These are phyloP conservation scores for Drosophila limbata DNA, from an alignment of 2,888 invertebrate genomes.

Conservation along the genomic window DNA sequence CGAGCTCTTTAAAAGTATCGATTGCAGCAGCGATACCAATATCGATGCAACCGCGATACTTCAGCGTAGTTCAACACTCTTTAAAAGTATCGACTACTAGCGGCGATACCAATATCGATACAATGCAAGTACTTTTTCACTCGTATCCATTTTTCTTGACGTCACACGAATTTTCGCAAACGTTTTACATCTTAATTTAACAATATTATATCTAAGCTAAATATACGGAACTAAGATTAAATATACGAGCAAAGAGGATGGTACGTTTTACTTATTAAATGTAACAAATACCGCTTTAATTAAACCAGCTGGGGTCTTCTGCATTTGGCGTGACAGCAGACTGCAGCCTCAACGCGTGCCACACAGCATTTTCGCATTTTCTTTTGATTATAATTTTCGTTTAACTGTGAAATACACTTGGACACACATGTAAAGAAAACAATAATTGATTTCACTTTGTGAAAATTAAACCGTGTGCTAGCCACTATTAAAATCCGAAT, in stretches of 20 bases:
- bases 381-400: constrained; percentile 11
- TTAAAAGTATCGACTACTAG: constrained; percentile 18
- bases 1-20: too few relatives aligned
- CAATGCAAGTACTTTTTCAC: constrained; percentile 36
- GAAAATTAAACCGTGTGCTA: constrained; percentile 4
- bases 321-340: constrained; percentile 32
- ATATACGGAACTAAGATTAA: constrained; percentile 18
- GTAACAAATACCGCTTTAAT: not conserved
- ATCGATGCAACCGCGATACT: not conserved
- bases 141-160: constrained; percentile 60
- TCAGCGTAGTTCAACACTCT: constrained; percentile 5
- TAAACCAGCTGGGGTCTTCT: constrained; percentile 5
- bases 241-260: constrained; percentile 35
- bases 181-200: constrained; percentile 29
- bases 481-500: not conserved
- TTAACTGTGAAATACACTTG: not conserved
- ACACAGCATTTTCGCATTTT: constrained; percentile 28
- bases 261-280: constrained; percentile 31
- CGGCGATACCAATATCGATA: constrained; percentile 28
- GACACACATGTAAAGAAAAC: not conserved
- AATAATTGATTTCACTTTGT: not conserved
- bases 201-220: constrained; percentile 15
- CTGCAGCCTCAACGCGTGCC: constrained; percentile 32
- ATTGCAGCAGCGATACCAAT: too few relatives aligned
- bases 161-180: constrained; percentile 55